Evolutionary conservation across 2,797 vertebrate genomes (phyloP).

Genomic region (Schizothorax lantsangensis): DNA sequence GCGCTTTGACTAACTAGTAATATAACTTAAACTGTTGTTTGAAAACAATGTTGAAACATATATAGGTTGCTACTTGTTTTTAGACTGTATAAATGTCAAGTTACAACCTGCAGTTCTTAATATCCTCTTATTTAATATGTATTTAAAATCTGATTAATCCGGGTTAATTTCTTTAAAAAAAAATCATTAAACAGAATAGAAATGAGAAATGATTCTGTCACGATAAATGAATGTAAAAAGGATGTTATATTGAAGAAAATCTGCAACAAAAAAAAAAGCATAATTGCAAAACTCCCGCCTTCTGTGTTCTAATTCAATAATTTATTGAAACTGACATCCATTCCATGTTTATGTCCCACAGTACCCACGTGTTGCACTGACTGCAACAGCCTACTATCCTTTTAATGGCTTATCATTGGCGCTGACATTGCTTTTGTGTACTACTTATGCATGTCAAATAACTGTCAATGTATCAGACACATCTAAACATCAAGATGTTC

Average conservation of each 20-base stretch:
- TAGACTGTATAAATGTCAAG: not conserved
- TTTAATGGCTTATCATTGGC: not conserved
- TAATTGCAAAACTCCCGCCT: not conserved
- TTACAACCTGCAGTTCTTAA: not conserved
- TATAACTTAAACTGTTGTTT: not conserved
- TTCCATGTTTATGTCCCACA: not conserved
- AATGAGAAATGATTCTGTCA: not conserved
- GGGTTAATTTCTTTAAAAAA: not conserved
- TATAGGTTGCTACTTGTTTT: not conserved
- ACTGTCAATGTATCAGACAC: not conserved
- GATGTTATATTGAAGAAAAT: not conserved
- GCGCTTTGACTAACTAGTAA: not conserved
- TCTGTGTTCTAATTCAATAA: not conserved
- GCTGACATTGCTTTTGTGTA: not conserved
- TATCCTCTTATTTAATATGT: not conserved
- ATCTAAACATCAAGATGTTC: not conserved
- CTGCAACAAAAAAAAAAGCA: not conserved
- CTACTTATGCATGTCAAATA: not conserved
- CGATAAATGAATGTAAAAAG: not conserved
- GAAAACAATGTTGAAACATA: not conserved
- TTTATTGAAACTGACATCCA: not conserved
- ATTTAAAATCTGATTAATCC: not conserved
- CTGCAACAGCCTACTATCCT: not conserved
- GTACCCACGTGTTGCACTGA: slow-evolving; percentile 23
- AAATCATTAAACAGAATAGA: not conserved